Evolutionary conservation across 2,113 vertebrate species (phyloP), one percentile per base, ranked within the genome.

Genomic region (Cynopterus brachyotis): DNA sequence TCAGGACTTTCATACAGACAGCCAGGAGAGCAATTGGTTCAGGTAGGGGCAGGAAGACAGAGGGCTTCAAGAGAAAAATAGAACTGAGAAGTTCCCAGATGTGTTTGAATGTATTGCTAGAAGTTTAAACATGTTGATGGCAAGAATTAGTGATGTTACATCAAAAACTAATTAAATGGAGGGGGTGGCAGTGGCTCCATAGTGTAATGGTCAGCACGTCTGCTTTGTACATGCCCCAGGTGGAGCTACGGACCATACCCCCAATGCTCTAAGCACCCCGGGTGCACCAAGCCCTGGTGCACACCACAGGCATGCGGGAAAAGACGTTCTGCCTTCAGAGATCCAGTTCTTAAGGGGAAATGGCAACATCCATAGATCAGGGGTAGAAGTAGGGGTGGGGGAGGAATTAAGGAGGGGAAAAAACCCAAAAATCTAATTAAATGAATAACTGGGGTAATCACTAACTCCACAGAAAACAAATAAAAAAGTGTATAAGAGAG

Each of bases 391-490:
- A 7, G 15, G 50, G 50, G 50, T 50, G 15, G 13, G 50, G 13
- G 50, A 12, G 47, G 47, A 16, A 50, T 50, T 50, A 50, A 50
- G 16, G 50, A 50, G 15, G 50, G 15, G 50, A 5, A 16, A 50
- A 50, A 50, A 16, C 3, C 50, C 47, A 50, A 86, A 95, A 84
- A 96, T 69, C 24, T 6, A 90, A 94, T 84, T 35, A 91, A 75
- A 72, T 89, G 28, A 91, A 93, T 50, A 94, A 45, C 32, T 37
- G n/a, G 94, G 66, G 60, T 60, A 57, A 91, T 96, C 42, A 73
- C n/a, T 64, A 96, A 94, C 88, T 92, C 66, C 45, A 30, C n/a
- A 40, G 55, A 50, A 94, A 94, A 76, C 50, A 64, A 92, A 60
- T 26, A 13, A 90, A 24, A 89, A 83, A 73, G 53, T 62, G 37